Evolutionary conservation across 92 coral and sea anemone genomes (phyloP), one percentile per base, ranked within the genome.

Genomic region (Porites rus): DNA sequence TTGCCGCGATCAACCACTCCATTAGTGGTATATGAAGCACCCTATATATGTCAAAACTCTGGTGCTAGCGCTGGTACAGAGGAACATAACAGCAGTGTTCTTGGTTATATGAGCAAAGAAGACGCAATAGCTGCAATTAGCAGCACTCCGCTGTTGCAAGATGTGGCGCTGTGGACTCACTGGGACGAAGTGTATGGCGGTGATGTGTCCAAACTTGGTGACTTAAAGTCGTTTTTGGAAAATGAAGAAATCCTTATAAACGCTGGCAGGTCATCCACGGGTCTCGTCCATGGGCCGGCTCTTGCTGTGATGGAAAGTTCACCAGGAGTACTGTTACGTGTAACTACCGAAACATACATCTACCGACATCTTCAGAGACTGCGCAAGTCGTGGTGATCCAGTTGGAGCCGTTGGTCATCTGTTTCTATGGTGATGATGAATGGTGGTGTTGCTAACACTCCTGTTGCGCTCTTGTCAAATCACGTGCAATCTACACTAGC

Each of bases 401-500:
- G 76, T 94, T 64, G 96, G 96, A 51, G 63, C 97, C 4, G 88
- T 96, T 16, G 98, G 98, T 31, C 96, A 91, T 77, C 72, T 96
- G 98, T 94, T 20, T 96, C 98, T 18, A 84, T 96, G 89, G 96
- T 96, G 51, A 86, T 96, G 31, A 79, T 86, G 46, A 88, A 91
- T 87, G 98, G 98, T 17, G 93, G 96, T 50, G 89, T 96, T 28
- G 72, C 81, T 31, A 88, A 89, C 68, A 88, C 98, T 16, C 98
- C 98, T 12, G 83, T 94, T 22, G 90, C 94, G 21, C 79, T 96
- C 68, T 88, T 96, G 70, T 88, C 94, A 73, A 96, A 94, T 78
- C 96, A 96, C 88, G 89, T 96, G 64, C 89, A 86, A 25, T 87
- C 93, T 21, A 88, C 91, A 5, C 59, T 96, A n/a, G 86, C 91